phyloP scores from a whole-genome alignment of 2,113 vertebrate genomes.

The Asarcornis scutulata region DNA sequence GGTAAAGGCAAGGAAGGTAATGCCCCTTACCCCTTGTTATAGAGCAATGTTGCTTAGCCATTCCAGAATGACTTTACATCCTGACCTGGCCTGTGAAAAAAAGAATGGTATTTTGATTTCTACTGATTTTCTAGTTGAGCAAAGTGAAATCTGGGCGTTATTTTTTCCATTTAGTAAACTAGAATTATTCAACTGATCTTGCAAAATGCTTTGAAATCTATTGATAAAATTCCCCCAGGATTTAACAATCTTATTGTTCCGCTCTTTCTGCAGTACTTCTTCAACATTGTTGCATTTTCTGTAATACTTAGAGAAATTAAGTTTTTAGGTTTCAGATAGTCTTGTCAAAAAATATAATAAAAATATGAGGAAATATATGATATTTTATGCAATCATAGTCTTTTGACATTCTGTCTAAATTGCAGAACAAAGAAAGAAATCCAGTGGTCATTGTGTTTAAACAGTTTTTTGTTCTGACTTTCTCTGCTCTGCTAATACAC shows the following conservation, averaged over 20 bases:
- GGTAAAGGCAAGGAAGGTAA: not conserved
- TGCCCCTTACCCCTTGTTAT: not conserved
- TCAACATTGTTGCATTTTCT: not conserved
- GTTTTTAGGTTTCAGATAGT: not conserved
- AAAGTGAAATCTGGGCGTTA: not conserved
- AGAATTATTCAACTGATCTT: not conserved
- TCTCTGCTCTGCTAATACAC: not conserved
- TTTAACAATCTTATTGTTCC: not conserved
- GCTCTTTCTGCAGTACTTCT: not conserved
- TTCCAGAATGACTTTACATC: not conserved
- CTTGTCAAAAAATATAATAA: not conserved
- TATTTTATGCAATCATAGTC: not conserved
- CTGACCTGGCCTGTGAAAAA: not conserved
- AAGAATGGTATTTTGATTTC: not conserved
- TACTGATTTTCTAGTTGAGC: not conserved
- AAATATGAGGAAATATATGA: not conserved
- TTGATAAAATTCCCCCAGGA: not conserved
- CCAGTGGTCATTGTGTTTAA: not conserved
- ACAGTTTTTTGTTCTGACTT: not conserved
- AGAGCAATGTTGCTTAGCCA: not conserved
- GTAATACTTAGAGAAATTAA: not conserved
- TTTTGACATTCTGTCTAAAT: not conserved
- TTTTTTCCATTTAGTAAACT: not conserved
- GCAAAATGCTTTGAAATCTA: not conserved
- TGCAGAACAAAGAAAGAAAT: not conserved